These are phyloP conservation scores for Ascidia mentula DNA, from an alignment of 23 tunicate species.

Conservation along the genomic window DNA sequence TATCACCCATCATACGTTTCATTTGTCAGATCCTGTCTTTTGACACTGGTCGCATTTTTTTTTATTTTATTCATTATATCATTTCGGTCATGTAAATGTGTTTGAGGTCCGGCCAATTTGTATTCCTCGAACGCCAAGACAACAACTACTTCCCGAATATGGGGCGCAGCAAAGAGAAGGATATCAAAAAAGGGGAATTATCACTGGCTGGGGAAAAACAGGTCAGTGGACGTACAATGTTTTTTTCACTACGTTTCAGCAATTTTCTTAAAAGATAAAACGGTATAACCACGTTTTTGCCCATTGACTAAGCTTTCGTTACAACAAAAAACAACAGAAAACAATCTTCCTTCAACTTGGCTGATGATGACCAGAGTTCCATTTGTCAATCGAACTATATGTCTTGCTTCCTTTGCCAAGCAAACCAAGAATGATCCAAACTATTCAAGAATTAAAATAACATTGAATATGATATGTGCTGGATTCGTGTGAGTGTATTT, in stretches of 20 bases:
- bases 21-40: too few species aligned
- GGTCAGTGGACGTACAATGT: too few species aligned
- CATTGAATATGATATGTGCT: slow-evolving; percentile 46
- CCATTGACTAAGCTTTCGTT: not conserved
- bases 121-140: slow-evolving; percentile 42
- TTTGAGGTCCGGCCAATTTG: slow-evolving; percentile 82
- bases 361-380: slow-evolving; percentile 32
- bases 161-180: not conserved
- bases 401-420: not conserved
- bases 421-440: slow-evolving; percentile 10
- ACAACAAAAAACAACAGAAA: not conserved
- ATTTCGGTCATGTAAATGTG: not conserved
- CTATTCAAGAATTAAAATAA: not conserved
- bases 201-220: slow-evolving; percentile 68
- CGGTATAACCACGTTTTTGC: too few species aligned
- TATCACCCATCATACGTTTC: too few species aligned
- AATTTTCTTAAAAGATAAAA: too few species aligned
- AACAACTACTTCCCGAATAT: slow-evolving; percentile 33
- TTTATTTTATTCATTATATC: too few species aligned
- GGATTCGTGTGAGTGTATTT: slow-evolving; percentile 40
- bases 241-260: too few species aligned
- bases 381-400: slow-evolving; percentile 3
- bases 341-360: slow-evolving; percentile 2
- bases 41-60: too few species aligned
- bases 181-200: slow-evolving; percentile 40